These are phyloP conservation scores for Lepidotrigona ventralis DNA, from an alignment of 1,140 invertebrate species.

Conservation along the genomic window DNA sequence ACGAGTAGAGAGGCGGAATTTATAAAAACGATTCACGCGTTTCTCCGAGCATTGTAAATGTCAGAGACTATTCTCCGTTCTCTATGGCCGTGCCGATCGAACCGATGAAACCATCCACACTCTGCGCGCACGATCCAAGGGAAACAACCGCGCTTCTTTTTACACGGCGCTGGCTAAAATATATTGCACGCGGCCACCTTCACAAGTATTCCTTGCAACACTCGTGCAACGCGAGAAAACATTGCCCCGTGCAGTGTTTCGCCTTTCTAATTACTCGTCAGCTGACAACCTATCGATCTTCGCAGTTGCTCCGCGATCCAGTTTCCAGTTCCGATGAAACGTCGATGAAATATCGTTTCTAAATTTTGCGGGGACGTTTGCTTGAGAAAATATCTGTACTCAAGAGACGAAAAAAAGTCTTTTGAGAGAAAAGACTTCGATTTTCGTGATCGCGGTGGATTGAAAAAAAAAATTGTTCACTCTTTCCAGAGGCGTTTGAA, in stretches of 20 bases:
- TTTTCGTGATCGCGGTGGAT: too few species aligned
- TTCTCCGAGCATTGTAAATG: neutral
- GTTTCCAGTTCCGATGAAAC: neutral
- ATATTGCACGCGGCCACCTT: neutral
- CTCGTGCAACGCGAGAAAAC: neutral
- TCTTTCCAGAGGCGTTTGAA: too few species aligned
- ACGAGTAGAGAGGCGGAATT: neutral
- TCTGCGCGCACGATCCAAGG: neutral
- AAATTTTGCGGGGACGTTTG: neutral
- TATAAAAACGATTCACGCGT: neutral
- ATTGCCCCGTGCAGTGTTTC: too few species aligned
- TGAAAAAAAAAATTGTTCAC: too few species aligned
- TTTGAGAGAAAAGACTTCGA: too few species aligned
- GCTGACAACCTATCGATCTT: conserved; percentile 4
- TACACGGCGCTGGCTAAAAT: neutral
- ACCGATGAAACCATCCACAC: neutral
- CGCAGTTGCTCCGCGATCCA: neutral
- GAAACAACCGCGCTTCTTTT: neutral
- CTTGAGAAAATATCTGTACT: too few species aligned
- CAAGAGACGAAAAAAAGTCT: too few species aligned
- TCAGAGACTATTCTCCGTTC: neutral
- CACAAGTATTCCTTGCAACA: neutral
- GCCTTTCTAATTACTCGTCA: neutral
- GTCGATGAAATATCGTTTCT: neutral
- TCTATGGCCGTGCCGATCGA: neutral